Conservation (phyloP, 1,140 invertebrate species). For the Subanguina moxae region DNA sequence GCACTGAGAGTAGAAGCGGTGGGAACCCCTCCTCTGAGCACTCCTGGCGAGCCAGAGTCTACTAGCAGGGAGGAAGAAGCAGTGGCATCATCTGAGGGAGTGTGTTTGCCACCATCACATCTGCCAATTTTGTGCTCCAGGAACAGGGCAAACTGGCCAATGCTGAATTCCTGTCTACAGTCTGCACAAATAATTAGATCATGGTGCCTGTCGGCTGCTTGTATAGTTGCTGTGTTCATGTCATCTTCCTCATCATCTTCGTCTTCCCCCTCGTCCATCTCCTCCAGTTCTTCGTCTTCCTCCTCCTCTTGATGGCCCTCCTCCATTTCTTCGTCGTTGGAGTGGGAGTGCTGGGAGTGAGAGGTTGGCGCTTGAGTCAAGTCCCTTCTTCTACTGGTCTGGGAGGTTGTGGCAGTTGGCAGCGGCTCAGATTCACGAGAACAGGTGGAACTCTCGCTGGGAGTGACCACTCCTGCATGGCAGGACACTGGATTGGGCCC, state of each 20-base stretch:
- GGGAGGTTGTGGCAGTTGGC: constrained; percentile 1
- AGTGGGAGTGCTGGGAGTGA: too few relatives aligned
- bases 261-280: constrained; percentile 2
- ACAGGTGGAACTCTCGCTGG: neutral
- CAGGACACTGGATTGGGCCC: neutral
- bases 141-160: constrained; percentile 46
- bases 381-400: constrained; percentile 12
- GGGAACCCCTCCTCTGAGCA: constrained; percentile 15
- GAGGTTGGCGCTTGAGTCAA: neutral
- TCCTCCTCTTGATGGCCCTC: neutral
- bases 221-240: neutral
- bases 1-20: constrained; percentile 18
- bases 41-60: constrained; percentile 8
- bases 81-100: constrained; percentile 17
- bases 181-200: constrained; percentile 54
- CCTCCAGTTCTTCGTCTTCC: neutral
- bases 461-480: neutral
- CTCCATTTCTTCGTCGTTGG: constrained; percentile 2
- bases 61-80: constrained; percentile 13
- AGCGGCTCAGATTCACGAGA: neutral
- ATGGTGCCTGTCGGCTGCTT: constrained; percentile 5
- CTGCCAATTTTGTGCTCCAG: constrained; percentile 54
- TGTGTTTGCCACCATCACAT: constrained; percentile 42
- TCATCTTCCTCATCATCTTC: neutral
- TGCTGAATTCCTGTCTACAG: constrained; percentile 45